Conservation (phyloP, 1,140 invertebrate genomes). For the Papilio glaucus region DNA sequence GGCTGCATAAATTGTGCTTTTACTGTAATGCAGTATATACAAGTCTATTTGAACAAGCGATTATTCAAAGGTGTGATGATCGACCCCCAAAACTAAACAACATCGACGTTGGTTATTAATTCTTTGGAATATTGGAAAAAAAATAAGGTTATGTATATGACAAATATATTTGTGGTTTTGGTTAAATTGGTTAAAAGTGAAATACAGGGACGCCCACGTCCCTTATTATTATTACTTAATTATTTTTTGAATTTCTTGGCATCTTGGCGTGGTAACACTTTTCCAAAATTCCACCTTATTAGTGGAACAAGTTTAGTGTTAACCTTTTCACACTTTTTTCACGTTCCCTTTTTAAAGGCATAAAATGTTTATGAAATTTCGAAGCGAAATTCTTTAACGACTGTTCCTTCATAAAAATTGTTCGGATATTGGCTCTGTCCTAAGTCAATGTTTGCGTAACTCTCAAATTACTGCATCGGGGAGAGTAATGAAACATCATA, state of each 20-base stretch:
- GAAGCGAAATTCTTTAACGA: not conserved
- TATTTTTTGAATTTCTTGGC: too few relatives aligned
- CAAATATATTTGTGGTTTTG: too few relatives aligned
- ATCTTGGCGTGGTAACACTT: too few relatives aligned
- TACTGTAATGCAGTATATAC: not conserved
- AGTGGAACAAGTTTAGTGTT: not conserved
- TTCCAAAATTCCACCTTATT: not conserved
- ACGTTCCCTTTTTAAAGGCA: not conserved
- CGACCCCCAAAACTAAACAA: not conserved
- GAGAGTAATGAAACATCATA: not conserved
- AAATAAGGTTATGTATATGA: too few relatives aligned
- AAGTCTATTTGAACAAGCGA: not conserved
- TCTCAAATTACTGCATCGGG: conserved; percentile 1
- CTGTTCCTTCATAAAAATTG: not conserved
- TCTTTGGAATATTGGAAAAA: too few relatives aligned
- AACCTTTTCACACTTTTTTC: too few relatives aligned
- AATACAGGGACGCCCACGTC: too few relatives aligned
- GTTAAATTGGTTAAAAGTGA: too few relatives aligned
- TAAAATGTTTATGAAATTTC: not conserved
- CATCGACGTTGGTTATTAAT: too few relatives aligned
- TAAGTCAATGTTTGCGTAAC: conserved; percentile 17
- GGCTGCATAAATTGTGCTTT: not conserved
- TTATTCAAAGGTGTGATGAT: not conserved
- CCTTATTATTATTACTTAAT: too few relatives aligned
- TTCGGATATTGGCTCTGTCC: not conserved